These are phyloP conservation scores for Columba janthina DNA, from an alignment of 2,113 vertebrate genomes.

Conservation along the genomic window DNA sequence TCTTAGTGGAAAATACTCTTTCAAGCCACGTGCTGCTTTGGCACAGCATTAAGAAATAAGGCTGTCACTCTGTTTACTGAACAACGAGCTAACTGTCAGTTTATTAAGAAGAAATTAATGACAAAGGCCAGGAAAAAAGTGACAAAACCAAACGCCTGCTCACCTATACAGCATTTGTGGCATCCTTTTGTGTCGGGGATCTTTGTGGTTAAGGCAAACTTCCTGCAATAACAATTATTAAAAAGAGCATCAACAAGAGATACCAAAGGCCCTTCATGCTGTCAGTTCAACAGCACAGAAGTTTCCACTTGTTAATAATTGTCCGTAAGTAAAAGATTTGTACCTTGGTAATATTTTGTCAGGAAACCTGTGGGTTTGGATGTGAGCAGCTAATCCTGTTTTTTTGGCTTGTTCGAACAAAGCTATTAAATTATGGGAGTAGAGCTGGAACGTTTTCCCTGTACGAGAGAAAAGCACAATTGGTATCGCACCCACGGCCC, in stretches of 20 bases:
- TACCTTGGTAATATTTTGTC: constrained; percentile 96
- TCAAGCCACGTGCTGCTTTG: no score
- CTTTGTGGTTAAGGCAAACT: constrained; percentile 96
- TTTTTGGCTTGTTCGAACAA: constrained; percentile 98
- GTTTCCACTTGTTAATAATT: neutral
- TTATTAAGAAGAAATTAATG: neutral
- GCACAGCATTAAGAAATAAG: neutral
- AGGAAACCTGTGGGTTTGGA: constrained; percentile 96
- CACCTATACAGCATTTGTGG: constrained; percentile 99
- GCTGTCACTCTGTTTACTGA: neutral
- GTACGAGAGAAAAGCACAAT: constrained; percentile 46
- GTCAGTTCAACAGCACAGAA: neutral
- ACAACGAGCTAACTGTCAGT: neutral
- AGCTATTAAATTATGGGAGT: constrained; percentile 97
- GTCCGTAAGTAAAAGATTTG: neutral
- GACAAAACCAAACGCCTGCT: constrained; percentile 46
- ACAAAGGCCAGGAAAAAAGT: neutral
- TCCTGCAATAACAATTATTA: constrained; percentile 78
- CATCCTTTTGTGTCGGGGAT: constrained; percentile 99
- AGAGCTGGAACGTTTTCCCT: constrained; percentile 98
- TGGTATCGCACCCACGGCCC: neutral
- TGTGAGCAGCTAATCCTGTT: constrained; percentile 93
- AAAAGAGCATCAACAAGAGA: neutral
- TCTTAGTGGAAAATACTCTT: neutral
- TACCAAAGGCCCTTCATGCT: neutral